Base-by-base conservation (phyloP, 2,113 vertebrate genomes). In the Melanotaenia duboulayi region DNA sequence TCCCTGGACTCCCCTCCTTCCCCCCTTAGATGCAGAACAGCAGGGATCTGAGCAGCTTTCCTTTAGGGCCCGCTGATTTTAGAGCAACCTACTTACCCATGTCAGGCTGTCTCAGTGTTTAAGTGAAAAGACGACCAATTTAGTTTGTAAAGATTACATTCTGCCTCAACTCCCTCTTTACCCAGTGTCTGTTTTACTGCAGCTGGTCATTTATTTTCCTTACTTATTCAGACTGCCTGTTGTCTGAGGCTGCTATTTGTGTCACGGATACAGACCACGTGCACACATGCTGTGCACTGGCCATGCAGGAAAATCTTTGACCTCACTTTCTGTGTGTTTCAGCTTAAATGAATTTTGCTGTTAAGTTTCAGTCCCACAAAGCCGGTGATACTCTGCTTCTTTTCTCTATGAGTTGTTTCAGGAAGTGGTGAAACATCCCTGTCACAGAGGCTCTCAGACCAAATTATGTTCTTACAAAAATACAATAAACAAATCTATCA, bases 21-120 rank as follows among this genome's bases (percentile, higher is more conserved):
- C 72, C 40, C 12, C 70, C 20, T 71, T 61, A 61, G 76, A 71
- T 8, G 4, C 63, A 20, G 65, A 77, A 28, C 19, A 0, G 46
- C 40, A 6, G 56, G 42, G 64, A 59, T 17, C 55, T 0, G 51
- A n/a, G 64, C 25, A 4, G 32, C 65, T 74, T 57, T 52, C 82
- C 82, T 82, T 63, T 13, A 82, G 72, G 83, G 76, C 61, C 75
- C 46, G 11, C 76, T 67, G 5, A 35, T 84, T 87, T 87, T 72
- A 74, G 65, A 67, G 58, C 73, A 78, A 67, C 80, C 79, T 87
- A 82, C 82, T 80, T 85, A 42, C 76, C n/a, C 11, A n/a, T 60
- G 74, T 76, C 81, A 81, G 57, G 37, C 46, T 3, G 68, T 64
- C 60, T 67, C 71, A 54, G 76, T 24, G 56, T 77, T 76, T 81